Conservation (phyloP, 2,797 vertebrate species). For the Pantherophis vulpinus region DNA sequence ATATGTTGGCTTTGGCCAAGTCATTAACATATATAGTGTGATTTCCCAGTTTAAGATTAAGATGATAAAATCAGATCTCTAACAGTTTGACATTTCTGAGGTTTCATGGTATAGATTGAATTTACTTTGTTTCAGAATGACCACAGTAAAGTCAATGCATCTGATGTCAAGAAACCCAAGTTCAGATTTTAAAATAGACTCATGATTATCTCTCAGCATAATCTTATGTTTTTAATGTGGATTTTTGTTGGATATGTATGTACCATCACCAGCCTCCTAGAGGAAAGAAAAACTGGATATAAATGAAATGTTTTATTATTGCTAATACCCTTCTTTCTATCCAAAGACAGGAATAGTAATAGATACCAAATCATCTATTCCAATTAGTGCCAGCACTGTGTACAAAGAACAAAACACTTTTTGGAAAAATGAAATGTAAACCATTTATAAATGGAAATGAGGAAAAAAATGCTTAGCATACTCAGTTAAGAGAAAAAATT, state of each 20-base stretch:
- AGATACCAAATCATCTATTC: neutral
- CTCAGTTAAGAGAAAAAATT: neutral
- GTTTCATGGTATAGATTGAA: neutral
- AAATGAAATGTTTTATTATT: neutral
- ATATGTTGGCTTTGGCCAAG: neutral
- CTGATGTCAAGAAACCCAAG: neutral
- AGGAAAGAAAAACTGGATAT: neutral
- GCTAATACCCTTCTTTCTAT: neutral
- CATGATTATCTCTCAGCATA: neutral
- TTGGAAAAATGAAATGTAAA: neutral
- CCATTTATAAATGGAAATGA: neutral
- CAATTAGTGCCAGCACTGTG: too few species aligned
- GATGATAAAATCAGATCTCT: neutral
- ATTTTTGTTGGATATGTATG: neutral
- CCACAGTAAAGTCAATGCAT: neutral
- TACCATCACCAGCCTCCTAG: neutral
- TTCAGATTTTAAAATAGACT: neutral
- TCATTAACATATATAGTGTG: neutral
- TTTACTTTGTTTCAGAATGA: neutral
- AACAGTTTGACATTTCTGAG: neutral
- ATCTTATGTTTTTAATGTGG: neutral
- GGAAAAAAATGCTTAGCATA: neutral
- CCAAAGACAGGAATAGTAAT: neutral
- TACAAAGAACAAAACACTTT: neutral
- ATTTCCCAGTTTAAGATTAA: neutral